Percentiles rank a stretch among this genome's conserved stretches.
These are phyloP conservation scores for Coregonus ussuriensis DNA, from an alignment of 2,797 vertebrate species.

Conservation along the genomic window DNA sequence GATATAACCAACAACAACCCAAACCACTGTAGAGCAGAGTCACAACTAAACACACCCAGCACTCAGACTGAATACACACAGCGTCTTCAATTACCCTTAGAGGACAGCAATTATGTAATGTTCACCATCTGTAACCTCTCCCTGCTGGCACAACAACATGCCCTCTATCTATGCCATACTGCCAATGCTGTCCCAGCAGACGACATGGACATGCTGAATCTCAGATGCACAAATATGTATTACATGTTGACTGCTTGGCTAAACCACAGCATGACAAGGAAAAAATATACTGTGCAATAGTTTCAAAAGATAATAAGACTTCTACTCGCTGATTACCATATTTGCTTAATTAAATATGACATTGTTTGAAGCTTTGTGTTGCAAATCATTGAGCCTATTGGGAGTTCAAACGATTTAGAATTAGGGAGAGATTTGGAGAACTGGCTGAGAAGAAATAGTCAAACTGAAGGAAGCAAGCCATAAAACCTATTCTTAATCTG, in stretches of 20 bases:
- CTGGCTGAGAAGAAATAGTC: neutral
- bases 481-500: too few species aligned
- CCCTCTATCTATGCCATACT: constrained; percentile 3
- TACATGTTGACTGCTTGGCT: neutral
- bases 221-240: constrained; percentile 28
- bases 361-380: neutral
- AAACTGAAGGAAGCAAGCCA: too few species aligned
- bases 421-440: constrained; percentile 15
- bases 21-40: neutral
- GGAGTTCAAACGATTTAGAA: constrained; percentile 28
- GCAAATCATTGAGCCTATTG: neutral
- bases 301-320: neutral
- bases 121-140: constrained; percentile 68
- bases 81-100: constrained; percentile 66
- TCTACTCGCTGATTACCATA: neutral
- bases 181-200: constrained; percentile 24
- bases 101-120: constrained; percentile 74
- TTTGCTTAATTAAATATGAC: neutral
- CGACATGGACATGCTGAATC: constrained; percentile 38
- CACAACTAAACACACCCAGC: constrained; percentile 32
- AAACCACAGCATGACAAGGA: neutral
- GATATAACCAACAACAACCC: too few species aligned
- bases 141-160: constrained; percentile 36
- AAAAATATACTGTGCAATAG: neutral
- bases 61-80: constrained; percentile 56